Conservation (phyloP, 2,888 invertebrate genomes). For the Anoplius nigerrimus region DNA sequence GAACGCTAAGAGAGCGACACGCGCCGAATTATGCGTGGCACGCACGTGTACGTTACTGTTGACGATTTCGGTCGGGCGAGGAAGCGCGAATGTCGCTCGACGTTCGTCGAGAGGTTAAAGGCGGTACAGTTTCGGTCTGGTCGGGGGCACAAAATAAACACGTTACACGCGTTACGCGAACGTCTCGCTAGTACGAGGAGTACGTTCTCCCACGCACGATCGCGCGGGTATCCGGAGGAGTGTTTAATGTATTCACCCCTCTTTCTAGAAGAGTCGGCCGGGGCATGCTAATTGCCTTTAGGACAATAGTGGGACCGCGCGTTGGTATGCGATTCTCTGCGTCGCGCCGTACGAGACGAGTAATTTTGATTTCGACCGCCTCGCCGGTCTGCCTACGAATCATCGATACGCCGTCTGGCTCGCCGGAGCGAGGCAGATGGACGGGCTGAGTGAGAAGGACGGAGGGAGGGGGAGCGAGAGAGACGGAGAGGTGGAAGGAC, state of each 20-base stretch:
- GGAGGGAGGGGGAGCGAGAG: background rate
- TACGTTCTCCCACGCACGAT: slow-evolving; percentile 55
- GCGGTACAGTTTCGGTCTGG: too few relatives aligned
- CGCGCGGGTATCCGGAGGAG: slow-evolving; percentile 54
- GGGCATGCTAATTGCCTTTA: slow-evolving; percentile 62
- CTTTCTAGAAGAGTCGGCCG: slow-evolving; percentile 52
- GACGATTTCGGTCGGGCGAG: too few relatives aligned
- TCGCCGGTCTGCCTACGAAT: background rate
- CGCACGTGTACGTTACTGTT: too few relatives aligned
- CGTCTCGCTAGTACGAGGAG: slow-evolving; percentile 35
- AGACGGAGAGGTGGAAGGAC: background rate
- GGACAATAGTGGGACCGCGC: slow-evolving; percentile 61
- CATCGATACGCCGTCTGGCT: background rate
- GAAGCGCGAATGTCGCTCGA: too few relatives aligned
- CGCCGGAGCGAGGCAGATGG: background rate
- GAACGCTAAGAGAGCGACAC: too few relatives aligned
- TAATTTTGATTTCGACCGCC: slow-evolving; percentile 36
- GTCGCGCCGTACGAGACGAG: slow-evolving; percentile 35
- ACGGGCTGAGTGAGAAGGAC: background rate
- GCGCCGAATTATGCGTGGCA: too few relatives aligned
- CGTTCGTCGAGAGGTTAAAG: too few relatives aligned
- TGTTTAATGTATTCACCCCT: slow-evolving; percentile 62
- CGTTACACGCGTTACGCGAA: slow-evolving; percentile 14
- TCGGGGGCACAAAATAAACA: background rate
- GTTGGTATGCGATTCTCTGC: slow-evolving; percentile 42